Evolutionary conservation across 92 coral and sea anemone species (phyloP), one percentile per base, ranked within the genome.

Genomic region (Porites rus): DNA sequence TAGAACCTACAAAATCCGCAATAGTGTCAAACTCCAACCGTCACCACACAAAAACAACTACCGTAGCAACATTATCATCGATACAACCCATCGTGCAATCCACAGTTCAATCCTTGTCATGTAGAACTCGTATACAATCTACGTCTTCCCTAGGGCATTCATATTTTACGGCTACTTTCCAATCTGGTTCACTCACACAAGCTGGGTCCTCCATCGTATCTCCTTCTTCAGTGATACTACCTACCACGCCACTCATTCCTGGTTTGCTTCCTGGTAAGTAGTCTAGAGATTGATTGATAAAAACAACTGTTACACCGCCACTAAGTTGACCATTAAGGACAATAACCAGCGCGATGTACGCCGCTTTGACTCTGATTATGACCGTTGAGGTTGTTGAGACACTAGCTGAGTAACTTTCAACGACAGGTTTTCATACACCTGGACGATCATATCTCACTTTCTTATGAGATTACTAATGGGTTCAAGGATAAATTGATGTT

Each of bases 191-290:
- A 9, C 7, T 46, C 11, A 78, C 43, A 64, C 21, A 22, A 4
- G 25, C 65, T 51, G 10, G 8, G 18, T 18, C 72, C 6, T 20
- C 83, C 19, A 43, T 21, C 6, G 1, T 78, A 64, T 38, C 71
- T 8, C 73, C 22, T 21, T 8, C 76, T 17, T 72, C 76, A 8
- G 10, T 51, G 17, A 25, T 20, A 52, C 5, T 50, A 31, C 4
- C 28, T 1, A 4, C 65, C 7, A 0, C 67, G n/a, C 62, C 83
- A 18, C 18, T 22, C 25, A 19, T 10, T 12, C 50, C 62, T 38
- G 65, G 72, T 8, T 19, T 13, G n/a, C 60, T 50, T 20, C 83
- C 83, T 8, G 73, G 83, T 78, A 10, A 65, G 83, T 50, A 6
- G 14, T 53, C 51, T 8, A 14, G 19, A 1, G 2, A 7, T 25